Base-by-base conservation (phyloP, 2,113 vertebrate genomes). In the Chionodraco myersi region DNA sequence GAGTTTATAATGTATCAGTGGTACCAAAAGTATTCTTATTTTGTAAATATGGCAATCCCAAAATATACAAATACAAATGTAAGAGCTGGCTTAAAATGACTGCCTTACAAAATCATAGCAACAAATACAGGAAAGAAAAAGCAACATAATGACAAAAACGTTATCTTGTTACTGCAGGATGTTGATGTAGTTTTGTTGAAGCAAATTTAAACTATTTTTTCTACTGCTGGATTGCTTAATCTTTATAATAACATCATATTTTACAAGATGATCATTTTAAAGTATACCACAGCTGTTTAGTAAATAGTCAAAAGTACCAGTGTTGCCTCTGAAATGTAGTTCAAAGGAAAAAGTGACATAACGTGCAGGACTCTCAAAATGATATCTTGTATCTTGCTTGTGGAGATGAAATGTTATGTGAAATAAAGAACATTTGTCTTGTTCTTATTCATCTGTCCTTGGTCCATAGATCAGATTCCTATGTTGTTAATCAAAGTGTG, bases 401-500 rank as follows among this genome's bases (percentile, higher is more conserved):
- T 48, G 18, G 0, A 41, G 36, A 72, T 52, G 12, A 18, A 57
- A 57, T 58, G 10, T 18, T 34, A 66, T 36, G 10, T 12, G 16
- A 66, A 66, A 54, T 10, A 8, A 34, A 56, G 21, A 13, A 16
- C 64, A 10, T 45, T 58, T 66, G n/a, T 62, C n/a, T 5, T 15
- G 1, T 12, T 14, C n/a, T 63, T 45, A 12, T 64, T 58, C 53
- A 64, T 70, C 44, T 57, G 21, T 34, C 56, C 51, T 21, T 65
- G 65, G 70, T 57, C 75, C 41, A 16, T 21, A 52, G 16, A 68
- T 71, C 47, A 80, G 69, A 84, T 81, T 64, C 79, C 18, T 13
- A 41, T 23, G 16, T 41, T 72, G 59, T 64, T 67, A 56, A 75
- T 82, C 41, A 72, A 75, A 74, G 67, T 77, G 78, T 82, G 70